Evolutionary conservation across 2,113 vertebrate genomes (phyloP), one percentile per base, ranked within the genome.

Genomic region (Trinectes maculatus): DNA sequence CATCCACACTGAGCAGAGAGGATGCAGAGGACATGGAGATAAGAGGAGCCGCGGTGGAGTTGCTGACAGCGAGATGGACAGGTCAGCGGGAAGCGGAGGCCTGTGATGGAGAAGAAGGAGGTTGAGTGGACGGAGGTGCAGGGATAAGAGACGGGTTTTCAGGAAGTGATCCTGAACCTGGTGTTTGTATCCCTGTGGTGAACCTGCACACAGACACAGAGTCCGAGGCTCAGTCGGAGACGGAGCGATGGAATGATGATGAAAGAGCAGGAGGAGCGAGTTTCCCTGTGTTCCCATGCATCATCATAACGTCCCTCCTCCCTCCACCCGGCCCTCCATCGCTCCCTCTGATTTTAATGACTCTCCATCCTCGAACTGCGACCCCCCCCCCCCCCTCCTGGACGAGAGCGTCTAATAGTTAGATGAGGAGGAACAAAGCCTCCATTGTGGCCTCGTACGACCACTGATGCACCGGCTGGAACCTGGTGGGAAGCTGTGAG

Each of bases 371-470:
- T 78, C 60, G 46, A 81, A 65, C 67, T 44, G 34, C 19, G 29
- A 39, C 39, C 26, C 10, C 18, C 7, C 40, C 5, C 1, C 13
- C 18, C 39, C 16, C 64, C 46, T 25, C 24, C 53, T 87, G 77
- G 83, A 60, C 46, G 65, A 61, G 84, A 87, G 68, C 80, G 64
- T 79, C 88, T 91, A 79, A 89, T 90, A 88, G 77, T 75, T 84
- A 80, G 75, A 92, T 93, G 92, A 92, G 85, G 82, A 89, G 47
- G 72, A 85, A 92, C 92, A 94, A 93, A 93, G 82, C 85, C 74
- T 65, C 74, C 76, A 92, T 92, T 95, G 94, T 96, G 82, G 83
- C 91, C 81, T 93, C 84, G 86, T 77, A 87, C 87, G 74, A 80
- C 73, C 62, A 88, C 68, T 82, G 90, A 89, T 86, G 89, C 76